Conservation (phyloP, 2,888 invertebrate species). For the Callyntrura sp. region DNA sequence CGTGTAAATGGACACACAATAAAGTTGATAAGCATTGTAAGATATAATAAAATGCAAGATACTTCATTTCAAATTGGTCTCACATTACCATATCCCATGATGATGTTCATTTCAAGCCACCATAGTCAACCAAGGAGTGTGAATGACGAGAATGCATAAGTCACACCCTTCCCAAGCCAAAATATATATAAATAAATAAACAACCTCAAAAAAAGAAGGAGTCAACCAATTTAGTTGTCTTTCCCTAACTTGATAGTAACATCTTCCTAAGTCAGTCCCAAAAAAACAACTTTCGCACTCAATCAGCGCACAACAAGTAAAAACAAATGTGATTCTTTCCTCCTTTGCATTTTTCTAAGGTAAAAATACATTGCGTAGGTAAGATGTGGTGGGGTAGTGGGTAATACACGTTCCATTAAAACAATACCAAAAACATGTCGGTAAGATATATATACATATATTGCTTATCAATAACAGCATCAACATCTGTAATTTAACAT, state of each 20-base stretch:
- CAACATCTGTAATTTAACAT: neutral
- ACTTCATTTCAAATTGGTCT: slow-evolving; percentile 37
- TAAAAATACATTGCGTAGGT: too few relatives aligned
- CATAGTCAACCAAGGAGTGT: neutral
- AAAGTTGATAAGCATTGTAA: slow-evolving; percentile 44
- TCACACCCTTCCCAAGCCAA: slow-evolving; percentile 49
- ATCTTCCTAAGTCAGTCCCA: neutral
- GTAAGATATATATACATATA: neutral
- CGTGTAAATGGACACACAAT: slow-evolving; percentile 53
- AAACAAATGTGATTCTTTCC: neutral
- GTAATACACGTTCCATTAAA: too few relatives aligned
- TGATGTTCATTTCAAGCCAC: neutral
- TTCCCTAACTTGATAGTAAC: neutral
- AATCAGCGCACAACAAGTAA: neutral
- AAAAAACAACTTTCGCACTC: slow-evolving; percentile 59
- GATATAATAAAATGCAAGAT: neutral
- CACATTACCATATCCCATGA: slow-evolving; percentile 31
- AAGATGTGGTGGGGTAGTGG: too few relatives aligned
- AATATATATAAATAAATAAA: too few relatives aligned
- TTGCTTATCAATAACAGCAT: neutral
- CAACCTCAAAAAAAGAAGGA: neutral
- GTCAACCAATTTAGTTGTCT: neutral
- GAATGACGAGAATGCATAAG: slow-evolving; percentile 39
- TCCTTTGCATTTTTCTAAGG: neutral
- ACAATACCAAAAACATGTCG: too few relatives aligned